A percentile compares a stretch with the other conserved stretches of the same genome.
Evolutionary conservation across 2,113 vertebrate genomes (phyloP).

Genomic region (Procavia capensis): DNA sequence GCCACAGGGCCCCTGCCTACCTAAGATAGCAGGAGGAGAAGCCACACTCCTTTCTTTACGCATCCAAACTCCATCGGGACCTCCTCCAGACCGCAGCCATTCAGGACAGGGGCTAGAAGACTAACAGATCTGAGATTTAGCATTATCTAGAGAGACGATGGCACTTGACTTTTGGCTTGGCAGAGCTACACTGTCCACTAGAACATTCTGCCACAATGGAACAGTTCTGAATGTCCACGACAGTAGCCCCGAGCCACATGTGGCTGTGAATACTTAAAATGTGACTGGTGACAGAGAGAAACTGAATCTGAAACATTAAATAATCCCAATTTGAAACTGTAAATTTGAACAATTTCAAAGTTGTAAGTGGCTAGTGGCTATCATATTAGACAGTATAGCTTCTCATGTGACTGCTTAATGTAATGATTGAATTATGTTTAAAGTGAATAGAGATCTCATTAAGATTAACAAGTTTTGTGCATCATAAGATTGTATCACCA

Average conservation of each 20-base stretch:
- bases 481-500: too few species aligned
- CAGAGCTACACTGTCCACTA: accelerated
- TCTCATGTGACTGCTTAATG: neutral
- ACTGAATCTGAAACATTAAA: neutral
- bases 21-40: neutral
- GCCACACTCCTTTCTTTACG: neutral
- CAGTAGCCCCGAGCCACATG: accelerated
- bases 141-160: neutral
- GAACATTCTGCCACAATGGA: neutral
- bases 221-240: accelerated
- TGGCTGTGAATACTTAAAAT: neutral
- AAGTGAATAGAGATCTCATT: neutral
- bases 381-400: too few species aligned
- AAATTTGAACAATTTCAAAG: too few species aligned
- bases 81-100: neutral
- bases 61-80: neutral
- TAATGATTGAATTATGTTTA: neutral
- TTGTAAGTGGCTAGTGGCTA: neutral
- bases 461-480: too few species aligned
- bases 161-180: too few species aligned
- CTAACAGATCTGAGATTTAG: neutral
- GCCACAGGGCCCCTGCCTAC: neutral
- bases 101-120: neutral
- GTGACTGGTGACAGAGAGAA: neutral
- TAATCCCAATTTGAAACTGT: conserved; percentile 36